These are phyloP conservation scores for Coendou prehensilis DNA, from an alignment of 2,797 vertebrate genomes.

Conservation along the genomic window DNA sequence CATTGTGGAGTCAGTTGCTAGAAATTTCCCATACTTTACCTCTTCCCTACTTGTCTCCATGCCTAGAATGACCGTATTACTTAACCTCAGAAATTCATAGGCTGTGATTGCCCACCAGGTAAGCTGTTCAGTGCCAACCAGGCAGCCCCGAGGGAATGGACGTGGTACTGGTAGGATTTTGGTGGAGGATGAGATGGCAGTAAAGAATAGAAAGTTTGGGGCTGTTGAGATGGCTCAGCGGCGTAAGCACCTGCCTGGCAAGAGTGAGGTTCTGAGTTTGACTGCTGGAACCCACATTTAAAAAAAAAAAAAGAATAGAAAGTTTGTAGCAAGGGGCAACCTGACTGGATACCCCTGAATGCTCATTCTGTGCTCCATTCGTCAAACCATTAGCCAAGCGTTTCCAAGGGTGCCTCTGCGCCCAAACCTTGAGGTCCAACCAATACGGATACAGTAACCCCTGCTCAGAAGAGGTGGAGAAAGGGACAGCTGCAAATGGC, in stretches of 20 bases:
- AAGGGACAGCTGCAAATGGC: not conserved
- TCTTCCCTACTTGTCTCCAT: conserved; percentile 15
- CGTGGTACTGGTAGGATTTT: not conserved
- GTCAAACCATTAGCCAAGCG: not conserved
- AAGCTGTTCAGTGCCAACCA: conserved; percentile 11
- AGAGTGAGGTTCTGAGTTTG: too few relatives aligned
- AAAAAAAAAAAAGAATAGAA: not conserved
- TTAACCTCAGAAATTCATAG: not conserved
- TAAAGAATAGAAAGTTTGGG: not conserved
- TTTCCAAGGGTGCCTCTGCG: not conserved
- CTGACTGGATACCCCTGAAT: not conserved
- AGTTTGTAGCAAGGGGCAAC: not conserved
- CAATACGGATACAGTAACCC: not conserved
- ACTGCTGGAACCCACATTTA: too few relatives aligned
- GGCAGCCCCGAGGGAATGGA: not conserved
- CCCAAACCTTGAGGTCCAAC: not conserved
- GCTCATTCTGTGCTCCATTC: not conserved
- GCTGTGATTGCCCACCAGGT: not conserved
- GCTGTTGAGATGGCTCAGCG: too few relatives aligned
- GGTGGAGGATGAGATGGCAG: not conserved
- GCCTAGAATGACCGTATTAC: conserved; percentile 34
- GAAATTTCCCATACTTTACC: not conserved
- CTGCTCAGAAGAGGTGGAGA: not conserved
- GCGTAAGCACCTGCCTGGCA: too few relatives aligned
- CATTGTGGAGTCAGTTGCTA: not conserved